Evolutionary conservation across 2,113 vertebrate species (phyloP).

Genomic region (Nematolebias whitei): DNA sequence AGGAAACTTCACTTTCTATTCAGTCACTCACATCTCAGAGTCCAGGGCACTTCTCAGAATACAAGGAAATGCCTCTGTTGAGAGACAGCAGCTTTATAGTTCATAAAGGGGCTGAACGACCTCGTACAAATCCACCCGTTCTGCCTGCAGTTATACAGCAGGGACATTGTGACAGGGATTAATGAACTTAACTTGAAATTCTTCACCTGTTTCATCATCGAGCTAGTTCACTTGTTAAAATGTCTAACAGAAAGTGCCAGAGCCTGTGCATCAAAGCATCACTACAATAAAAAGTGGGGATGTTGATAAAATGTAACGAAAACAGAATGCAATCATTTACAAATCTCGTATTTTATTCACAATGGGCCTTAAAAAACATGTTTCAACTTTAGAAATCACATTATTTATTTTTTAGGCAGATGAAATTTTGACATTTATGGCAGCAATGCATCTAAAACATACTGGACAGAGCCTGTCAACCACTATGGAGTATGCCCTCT

Average conservation of each 20-base stretch:
- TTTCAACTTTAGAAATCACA: no score
- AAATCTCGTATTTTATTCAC: no score
- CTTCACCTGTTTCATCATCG: constrained; percentile 38
- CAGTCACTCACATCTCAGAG: constrained; percentile 50
- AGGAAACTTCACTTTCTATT: constrained; percentile 75
- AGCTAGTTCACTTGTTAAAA: constrained; percentile 36
- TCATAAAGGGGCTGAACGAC: constrained; percentile 31
- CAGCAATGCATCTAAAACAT: no score
- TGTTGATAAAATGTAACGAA: no score
- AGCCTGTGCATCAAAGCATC: constrained; percentile 30
- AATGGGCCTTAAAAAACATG: no score
- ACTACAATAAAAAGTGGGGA: no score
- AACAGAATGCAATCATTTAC: no score
- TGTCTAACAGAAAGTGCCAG: constrained; percentile 4
- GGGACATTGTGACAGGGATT: constrained; percentile 36
- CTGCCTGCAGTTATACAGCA: constrained; percentile 32
- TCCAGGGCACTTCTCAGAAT: constrained; percentile 62
- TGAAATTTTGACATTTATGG: no score
- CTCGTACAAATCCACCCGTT: constrained; percentile 30
- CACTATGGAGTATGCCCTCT: no score
- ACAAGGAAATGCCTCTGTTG: constrained; percentile 70
- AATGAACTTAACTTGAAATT: constrained; percentile 57
- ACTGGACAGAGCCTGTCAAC: no score
- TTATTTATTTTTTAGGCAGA: no score
- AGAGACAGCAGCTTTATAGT: constrained; percentile 59